A percentile compares a stretch with the other conserved stretches of the same genome.
These are phyloP conservation scores for Pachymerium ferrugineum DNA, from an alignment of 2,888 invertebrate species.

Conservation along the genomic window DNA sequence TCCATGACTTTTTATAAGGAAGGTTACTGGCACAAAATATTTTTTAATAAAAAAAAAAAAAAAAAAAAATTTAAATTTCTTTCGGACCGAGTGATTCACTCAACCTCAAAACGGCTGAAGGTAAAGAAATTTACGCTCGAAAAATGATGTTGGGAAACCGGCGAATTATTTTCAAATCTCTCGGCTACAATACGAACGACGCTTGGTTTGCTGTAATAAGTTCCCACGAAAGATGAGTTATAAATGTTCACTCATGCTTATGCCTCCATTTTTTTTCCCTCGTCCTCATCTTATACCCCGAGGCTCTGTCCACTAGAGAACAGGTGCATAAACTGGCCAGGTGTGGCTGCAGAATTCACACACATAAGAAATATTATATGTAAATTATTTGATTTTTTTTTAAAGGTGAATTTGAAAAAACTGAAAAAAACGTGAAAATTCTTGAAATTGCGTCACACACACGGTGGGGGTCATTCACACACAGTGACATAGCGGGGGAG, in stretches of 20 bases:
- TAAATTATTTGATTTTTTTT: neutral
- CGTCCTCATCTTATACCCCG: neutral
- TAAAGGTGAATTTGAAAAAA: neutral
- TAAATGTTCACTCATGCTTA: neutral
- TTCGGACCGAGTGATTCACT: too few relatives aligned
- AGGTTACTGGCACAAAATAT: too few relatives aligned
- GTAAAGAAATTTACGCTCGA: too few relatives aligned
- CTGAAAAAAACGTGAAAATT: too few relatives aligned
- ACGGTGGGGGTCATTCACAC: neutral
- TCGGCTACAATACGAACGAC: neutral
- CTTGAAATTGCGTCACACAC: neutral
- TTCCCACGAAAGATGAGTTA: too few relatives aligned
- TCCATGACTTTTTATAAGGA: too few relatives aligned
- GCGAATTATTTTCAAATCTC: too few relatives aligned
- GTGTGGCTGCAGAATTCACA: neutral
- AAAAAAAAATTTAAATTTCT: too few relatives aligned
- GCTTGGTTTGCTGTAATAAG: too few relatives aligned
- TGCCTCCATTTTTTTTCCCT: neutral
- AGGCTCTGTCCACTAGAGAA: neutral
- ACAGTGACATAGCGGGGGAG: neutral
- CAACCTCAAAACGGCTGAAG: too few relatives aligned
- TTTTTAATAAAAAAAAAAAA: too few relatives aligned
- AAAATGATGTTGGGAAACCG: too few relatives aligned
- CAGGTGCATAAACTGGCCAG: neutral
- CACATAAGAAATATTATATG: neutral